Percentiles rank a stretch among this genome's conserved stretches.
phyloP scores from a whole-genome alignment of 1,140 invertebrate species.

The Bicyclus anynana region DNA sequence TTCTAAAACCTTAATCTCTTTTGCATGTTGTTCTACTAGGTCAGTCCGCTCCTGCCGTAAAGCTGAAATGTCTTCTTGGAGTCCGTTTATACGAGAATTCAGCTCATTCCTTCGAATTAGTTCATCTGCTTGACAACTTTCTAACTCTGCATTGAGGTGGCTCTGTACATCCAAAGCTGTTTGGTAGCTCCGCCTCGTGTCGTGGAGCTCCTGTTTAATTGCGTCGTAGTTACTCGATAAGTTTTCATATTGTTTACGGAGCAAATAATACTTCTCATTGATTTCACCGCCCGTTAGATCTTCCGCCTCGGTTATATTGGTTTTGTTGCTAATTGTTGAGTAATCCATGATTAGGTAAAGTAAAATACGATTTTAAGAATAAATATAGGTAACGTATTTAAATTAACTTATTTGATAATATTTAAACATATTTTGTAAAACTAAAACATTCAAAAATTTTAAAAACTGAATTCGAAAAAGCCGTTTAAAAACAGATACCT shows the following conservation, averaged over 20 bases:
- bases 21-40: slow-evolving; percentile 37
- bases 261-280: slow-evolving; percentile 57
- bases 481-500: too few species aligned
- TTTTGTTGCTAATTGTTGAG: slow-evolving; percentile 66
- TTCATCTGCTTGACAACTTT: slow-evolving; percentile 59
- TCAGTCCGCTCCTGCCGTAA: slow-evolving; percentile 50
- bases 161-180: slow-evolving; percentile 69
- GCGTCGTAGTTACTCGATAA: slow-evolving; percentile 55
- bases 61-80: slow-evolving; percentile 62
- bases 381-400: background rate
- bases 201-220: slow-evolving; percentile 69
- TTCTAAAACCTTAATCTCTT: slow-evolving; percentile 51
- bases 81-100: slow-evolving; percentile 36
- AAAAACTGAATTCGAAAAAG: background rate
- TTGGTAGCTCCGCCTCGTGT: slow-evolving; percentile 59
- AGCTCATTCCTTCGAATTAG: slow-evolving; percentile 47
- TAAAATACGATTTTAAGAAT: background rate
- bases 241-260: slow-evolving; percentile 65
- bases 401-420: background rate
- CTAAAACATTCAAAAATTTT: background rate
- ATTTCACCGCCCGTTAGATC: slow-evolving; percentile 59
- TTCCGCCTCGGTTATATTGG: slow-evolving; percentile 50
- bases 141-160: slow-evolving; percentile 63
- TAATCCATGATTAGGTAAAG: slow-evolving; percentile 53
- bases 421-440: background rate